Conservation (phyloP, 1,140 invertebrate species). For the Oreohelix idahoensis region DNA sequence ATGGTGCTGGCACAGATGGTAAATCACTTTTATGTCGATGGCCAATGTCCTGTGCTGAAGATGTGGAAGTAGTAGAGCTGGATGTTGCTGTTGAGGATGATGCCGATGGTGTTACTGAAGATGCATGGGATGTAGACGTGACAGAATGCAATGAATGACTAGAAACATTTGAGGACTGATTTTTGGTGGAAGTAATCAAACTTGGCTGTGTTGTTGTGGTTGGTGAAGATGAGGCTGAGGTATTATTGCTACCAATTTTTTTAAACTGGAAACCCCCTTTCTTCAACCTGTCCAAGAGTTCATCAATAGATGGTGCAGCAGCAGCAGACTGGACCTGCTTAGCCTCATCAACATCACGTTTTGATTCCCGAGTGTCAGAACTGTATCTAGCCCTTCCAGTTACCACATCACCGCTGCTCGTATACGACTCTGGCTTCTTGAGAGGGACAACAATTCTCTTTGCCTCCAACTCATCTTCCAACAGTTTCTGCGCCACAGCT, state of each 20-base stretch:
- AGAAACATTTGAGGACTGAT: conserved; percentile 26
- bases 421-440: not conserved
- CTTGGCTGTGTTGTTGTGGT: conserved; percentile 32
- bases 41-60: not conserved
- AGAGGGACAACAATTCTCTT: conserved; percentile 34
- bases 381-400: not conserved
- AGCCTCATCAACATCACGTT: not conserved
- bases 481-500: conserved; percentile 39
- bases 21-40: not conserved
- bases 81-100: not conserved
- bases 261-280: conserved; percentile 36
- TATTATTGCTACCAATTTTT: not conserved
- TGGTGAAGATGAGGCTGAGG: not conserved
- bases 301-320: conserved; percentile 31
- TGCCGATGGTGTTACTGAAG: conserved; percentile 2
- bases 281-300: conserved; percentile 16
- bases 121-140: not conserved
- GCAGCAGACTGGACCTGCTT: not conserved
- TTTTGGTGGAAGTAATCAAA: conserved; percentile 35
- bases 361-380: not conserved
- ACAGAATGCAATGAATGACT: conserved; percentile 16
- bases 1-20: no score
- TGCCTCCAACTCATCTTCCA: conserved; percentile 32
- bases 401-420: conserved; percentile 10
- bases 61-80: not conserved